phyloP scores from a whole-genome alignment of 2,797 vertebrate species.

The Euphonia xanthogaster region DNA sequence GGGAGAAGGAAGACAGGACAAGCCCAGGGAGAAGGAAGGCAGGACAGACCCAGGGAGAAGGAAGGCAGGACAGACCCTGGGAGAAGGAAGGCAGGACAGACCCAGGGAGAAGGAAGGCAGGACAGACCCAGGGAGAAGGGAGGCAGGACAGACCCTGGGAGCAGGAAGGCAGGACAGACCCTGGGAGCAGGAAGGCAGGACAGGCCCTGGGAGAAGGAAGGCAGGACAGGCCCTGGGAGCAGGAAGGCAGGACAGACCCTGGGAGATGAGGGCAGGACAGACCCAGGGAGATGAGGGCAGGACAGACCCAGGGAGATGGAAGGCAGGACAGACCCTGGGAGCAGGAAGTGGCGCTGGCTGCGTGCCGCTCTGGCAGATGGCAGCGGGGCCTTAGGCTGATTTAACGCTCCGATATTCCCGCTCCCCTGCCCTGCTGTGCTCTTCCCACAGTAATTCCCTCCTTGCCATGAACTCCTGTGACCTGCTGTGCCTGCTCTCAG shows the following conservation, averaged over 20 bases:
- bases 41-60: too few species aligned
- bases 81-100: too few species aligned
- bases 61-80: too few species aligned
- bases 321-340: neutral
- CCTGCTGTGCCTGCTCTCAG: neutral
- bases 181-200: too few species aligned
- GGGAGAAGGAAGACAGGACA: too few species aligned
- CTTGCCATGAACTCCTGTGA: neutral
- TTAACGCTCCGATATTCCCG: rapidly evolving
- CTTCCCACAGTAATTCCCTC: neutral
- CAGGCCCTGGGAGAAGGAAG: too few species aligned
- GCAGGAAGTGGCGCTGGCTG: rapidly evolving
- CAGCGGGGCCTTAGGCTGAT: neutral
- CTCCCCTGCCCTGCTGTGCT: neutral
- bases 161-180: too few species aligned
- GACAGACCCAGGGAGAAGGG: too few species aligned
- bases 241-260: too few species aligned
- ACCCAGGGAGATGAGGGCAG: neutral
- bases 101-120: too few species aligned
- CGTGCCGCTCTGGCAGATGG: neutral
- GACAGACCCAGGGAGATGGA: neutral
- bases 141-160: neutral
- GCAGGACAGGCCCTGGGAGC: too few species aligned
- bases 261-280: neutral
- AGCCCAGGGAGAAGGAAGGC: too few species aligned